These are phyloP conservation scores for Campopleginae sp. DNA, from an alignment of 2,888 invertebrate species.

Conservation along the genomic window DNA sequence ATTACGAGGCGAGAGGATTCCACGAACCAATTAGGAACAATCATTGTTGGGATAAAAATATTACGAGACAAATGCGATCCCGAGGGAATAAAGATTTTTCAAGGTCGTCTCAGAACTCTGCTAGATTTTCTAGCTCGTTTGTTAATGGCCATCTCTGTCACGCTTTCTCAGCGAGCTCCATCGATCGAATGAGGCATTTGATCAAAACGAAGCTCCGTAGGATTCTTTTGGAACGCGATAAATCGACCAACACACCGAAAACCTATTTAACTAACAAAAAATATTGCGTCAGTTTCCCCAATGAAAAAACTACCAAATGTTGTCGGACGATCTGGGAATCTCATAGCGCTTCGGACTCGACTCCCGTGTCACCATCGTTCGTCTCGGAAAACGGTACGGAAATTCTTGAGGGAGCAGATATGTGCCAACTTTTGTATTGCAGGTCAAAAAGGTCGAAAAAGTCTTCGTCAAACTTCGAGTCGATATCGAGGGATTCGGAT, in stretches of 20 bases:
- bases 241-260: slow-evolving; percentile 70
- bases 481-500: slow-evolving; percentile 3
- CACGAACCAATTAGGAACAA: slow-evolving; percentile 6
- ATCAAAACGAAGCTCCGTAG: slow-evolving; percentile 72
- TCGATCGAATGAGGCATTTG: slow-evolving; percentile 72
- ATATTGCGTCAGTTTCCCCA: slow-evolving; percentile 68
- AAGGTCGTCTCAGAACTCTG: slow-evolving; percentile 30
- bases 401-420: slow-evolving; percentile 9
- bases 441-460: slow-evolving; percentile 10
- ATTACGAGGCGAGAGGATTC: slow-evolving; percentile 27
- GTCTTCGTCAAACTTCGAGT: not conserved
- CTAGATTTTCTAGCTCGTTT: slow-evolving; percentile 9
- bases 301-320: slow-evolving; percentile 59
- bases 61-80: not conserved
- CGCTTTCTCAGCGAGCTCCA: slow-evolving; percentile 67
- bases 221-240: slow-evolving; percentile 69
- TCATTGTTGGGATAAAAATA: not conserved
- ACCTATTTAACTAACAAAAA: slow-evolving; percentile 66
- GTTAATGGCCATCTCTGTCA: slow-evolving; percentile 53
- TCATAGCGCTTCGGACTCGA: slow-evolving; percentile 51
- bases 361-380: slow-evolving; percentile 35
- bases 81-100: not conserved
- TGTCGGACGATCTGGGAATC: slow-evolving; percentile 63
- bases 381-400: not conserved
- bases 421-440: slow-evolving; percentile 24